Percentiles rank a stretch among this genome's conserved stretches.
phyloP scores from a whole-genome alignment of 2,888 invertebrate species.

The Arge pagana region DNA sequence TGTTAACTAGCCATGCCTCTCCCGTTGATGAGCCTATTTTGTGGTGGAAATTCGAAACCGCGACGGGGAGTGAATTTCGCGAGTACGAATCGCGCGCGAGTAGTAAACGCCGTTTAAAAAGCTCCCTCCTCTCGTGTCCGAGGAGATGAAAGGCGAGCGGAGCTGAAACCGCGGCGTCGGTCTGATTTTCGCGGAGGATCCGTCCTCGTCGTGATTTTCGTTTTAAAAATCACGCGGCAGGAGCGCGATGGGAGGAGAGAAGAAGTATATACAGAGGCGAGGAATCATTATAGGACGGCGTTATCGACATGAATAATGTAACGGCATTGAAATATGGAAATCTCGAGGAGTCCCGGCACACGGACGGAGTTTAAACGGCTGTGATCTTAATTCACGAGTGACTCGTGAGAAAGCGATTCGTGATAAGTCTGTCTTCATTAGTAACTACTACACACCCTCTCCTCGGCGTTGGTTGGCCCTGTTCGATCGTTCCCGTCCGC shows the following conservation, averaged over 20 bases:
- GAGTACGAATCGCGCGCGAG: too few relatives aligned
- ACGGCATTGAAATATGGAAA: conserved; percentile 22
- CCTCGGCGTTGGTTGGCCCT: conserved; percentile 4
- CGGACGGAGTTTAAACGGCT: conserved; percentile 19
- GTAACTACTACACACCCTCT: conserved; percentile 3
- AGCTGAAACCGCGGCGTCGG: neutral
- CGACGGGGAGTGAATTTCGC: conserved; percentile 5
- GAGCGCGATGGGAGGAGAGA: too few relatives aligned
- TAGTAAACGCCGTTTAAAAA: too few relatives aligned
- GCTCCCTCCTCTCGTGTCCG: too few relatives aligned
- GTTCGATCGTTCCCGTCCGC: too few relatives aligned
- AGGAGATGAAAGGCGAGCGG: neutral
- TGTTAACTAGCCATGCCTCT: conserved; percentile 34
- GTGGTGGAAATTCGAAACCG: conserved; percentile 34
- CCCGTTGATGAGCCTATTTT: conserved; percentile 38
- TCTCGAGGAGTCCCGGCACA: conserved; percentile 10
- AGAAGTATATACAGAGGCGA: neutral
- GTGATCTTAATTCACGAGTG: conserved; percentile 22
- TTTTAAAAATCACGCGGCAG: too few relatives aligned
- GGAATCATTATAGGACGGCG: conserved; percentile 16
- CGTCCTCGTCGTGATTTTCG: neutral
- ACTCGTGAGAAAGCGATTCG: conserved; percentile 24
- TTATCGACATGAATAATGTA: conserved; percentile 26
- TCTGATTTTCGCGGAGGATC: neutral
- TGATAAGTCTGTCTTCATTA: conserved; percentile 25